These are phyloP conservation scores for Anguilla marmorata DNA, from an alignment of 2,797 vertebrate species.

Conservation along the genomic window DNA sequence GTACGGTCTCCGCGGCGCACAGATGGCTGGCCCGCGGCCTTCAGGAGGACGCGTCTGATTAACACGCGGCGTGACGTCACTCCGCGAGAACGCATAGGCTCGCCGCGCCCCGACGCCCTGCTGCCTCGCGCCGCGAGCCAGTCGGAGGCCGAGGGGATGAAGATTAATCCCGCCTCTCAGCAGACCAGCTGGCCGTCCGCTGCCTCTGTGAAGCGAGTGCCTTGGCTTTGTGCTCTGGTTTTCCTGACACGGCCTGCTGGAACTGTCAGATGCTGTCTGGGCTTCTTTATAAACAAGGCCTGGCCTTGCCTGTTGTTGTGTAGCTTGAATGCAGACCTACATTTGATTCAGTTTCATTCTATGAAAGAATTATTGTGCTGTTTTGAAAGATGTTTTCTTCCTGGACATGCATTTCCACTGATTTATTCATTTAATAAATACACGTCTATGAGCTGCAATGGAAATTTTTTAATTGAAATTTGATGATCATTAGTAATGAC, in stretches of 20 bases:
- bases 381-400: background rate
- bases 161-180: conserved; percentile 4
- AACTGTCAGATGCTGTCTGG: background rate
- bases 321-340: background rate
- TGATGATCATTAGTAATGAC: background rate
- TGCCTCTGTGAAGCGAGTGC: background rate
- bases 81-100: background rate
- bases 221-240: background rate
- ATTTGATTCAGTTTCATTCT: background rate
- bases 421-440: background rate
- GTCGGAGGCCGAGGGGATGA: background rate
- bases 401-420: background rate
- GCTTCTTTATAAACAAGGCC: background rate
- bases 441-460: background rate
- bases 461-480: background rate
- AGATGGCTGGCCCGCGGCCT: conserved; percentile 12
- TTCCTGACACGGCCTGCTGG: background rate
- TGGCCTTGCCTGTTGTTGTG: background rate
- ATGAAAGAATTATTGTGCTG: background rate
- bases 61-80: background rate
- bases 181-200: background rate
- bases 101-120: background rate
- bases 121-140: background rate
- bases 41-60: conserved; percentile 7
- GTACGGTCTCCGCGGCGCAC: background rate